Conservation (phyloP, 2,797 vertebrate species). For the Aythya fuligula region DNA sequence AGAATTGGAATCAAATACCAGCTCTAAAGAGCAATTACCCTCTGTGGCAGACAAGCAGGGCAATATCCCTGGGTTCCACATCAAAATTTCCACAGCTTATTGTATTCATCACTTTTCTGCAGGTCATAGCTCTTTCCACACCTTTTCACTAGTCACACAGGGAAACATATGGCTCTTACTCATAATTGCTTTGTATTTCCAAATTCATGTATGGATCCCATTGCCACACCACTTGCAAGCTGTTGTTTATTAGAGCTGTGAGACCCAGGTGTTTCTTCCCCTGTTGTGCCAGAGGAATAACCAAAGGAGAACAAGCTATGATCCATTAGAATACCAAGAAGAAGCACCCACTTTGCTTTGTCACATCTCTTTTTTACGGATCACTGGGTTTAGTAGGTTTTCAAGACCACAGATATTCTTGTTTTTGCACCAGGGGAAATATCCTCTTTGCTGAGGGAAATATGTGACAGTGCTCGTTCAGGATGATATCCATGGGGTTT, state of each 20-base stretch:
- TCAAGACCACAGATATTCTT: neutral
- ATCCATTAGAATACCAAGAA: neutral
- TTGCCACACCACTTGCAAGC: conserved; percentile 24
- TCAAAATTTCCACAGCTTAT: neutral
- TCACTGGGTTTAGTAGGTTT: neutral
- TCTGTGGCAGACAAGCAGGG: neutral
- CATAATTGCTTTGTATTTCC: conserved; percentile 26
- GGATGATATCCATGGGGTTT: neutral
- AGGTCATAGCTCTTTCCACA: conserved; percentile 8
- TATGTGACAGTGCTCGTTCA: neutral
- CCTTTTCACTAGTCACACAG: conserved; percentile 11
- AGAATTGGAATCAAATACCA: neutral
- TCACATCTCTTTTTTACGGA: neutral
- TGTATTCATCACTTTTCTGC: conserved; percentile 18
- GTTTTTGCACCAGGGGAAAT: neutral
- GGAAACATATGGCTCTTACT: conserved; percentile 36
- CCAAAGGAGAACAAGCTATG: neutral
- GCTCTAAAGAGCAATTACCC: neutral
- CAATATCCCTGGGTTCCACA: neutral
- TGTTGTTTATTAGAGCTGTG: conserved; percentile 33
- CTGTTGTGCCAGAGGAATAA: neutral
- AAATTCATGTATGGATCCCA: neutral
- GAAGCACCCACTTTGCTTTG: neutral
- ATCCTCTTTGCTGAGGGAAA: neutral
- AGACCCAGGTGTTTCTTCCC: conserved; percentile 29